These are phyloP conservation scores for Stichopus chloronotus DNA, from an alignment of 35 echinoderm and acorn worm species.

Conservation along the genomic window DNA sequence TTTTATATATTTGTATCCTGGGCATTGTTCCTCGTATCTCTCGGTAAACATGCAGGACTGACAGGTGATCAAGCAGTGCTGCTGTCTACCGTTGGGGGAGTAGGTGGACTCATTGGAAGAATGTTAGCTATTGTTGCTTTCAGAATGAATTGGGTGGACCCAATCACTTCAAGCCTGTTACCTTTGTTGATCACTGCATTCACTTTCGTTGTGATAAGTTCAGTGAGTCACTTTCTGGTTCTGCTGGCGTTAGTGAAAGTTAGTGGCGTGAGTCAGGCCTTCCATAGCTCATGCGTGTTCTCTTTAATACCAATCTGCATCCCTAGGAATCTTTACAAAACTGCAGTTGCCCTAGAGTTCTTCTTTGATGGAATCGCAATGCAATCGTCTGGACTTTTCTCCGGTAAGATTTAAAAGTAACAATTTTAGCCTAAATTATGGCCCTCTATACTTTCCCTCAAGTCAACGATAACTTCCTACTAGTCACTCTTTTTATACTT, in stretches of 20 bases:
- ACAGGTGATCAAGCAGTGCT: background rate
- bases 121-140: background rate
- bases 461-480: too few species aligned
- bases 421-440: too few species aligned
- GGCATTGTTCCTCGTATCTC: background rate
- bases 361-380: background rate
- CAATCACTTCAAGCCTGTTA: too few species aligned
- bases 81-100: background rate
- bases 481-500: too few species aligned
- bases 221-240: background rate
- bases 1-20: background rate
- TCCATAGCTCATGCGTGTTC: background rate
- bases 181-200: background rate
- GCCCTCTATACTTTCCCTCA: too few species aligned
- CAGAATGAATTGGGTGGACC: background rate
- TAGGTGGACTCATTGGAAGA: background rate
- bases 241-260: background rate
- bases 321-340: background rate
- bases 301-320: background rate
- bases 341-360: background rate
- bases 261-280: background rate
- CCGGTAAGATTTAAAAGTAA: too few species aligned
- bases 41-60: constrained; percentile 7
- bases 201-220: background rate
- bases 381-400: background rate